Evolutionary conservation across 2,797 vertebrate genomes (phyloP).

Genomic region (Petrocephalus schoutedeni): DNA sequence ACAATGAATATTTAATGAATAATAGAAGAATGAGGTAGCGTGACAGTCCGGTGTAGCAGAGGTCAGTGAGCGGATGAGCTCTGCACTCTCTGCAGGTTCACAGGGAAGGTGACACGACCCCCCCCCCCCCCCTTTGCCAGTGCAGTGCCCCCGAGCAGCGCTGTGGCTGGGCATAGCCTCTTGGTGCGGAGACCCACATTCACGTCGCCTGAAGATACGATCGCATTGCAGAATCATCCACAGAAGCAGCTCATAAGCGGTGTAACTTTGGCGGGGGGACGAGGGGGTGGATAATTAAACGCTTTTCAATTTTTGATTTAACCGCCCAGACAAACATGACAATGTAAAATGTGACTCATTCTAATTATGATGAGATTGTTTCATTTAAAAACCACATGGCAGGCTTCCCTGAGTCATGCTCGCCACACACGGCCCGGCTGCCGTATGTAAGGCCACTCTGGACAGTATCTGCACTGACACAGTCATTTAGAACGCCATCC

Average conservation of each 20-base stretch:
- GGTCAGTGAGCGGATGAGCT: neutral
- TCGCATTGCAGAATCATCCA: slow-evolving; percentile 5
- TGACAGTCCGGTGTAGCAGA: neutral
- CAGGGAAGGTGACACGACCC: neutral
- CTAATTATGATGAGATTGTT: neutral
- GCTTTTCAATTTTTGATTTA: neutral
- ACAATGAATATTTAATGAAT: neutral
- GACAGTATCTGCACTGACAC: neutral
- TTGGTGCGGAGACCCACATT: neutral
- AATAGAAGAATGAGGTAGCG: neutral
- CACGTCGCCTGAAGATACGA: slow-evolving; percentile 25
- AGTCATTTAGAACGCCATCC: slow-evolving; percentile 6
- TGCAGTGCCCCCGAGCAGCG: neutral
- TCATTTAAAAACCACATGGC: neutral
- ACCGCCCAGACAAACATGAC: no score
- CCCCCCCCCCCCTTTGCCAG: neutral
- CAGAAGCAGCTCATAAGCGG: neutral
- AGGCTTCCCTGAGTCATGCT: neutral
- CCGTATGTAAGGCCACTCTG: neutral
- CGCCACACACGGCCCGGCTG: neutral
- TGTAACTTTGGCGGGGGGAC: neutral
- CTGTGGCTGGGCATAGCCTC: neutral
- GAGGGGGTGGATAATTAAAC: neutral
- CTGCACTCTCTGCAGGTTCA: neutral
- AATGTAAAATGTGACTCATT: neutral